These are phyloP conservation scores for Tinamus major DNA, from an alignment of 2,797 vertebrate species.

Conservation along the genomic window DNA sequence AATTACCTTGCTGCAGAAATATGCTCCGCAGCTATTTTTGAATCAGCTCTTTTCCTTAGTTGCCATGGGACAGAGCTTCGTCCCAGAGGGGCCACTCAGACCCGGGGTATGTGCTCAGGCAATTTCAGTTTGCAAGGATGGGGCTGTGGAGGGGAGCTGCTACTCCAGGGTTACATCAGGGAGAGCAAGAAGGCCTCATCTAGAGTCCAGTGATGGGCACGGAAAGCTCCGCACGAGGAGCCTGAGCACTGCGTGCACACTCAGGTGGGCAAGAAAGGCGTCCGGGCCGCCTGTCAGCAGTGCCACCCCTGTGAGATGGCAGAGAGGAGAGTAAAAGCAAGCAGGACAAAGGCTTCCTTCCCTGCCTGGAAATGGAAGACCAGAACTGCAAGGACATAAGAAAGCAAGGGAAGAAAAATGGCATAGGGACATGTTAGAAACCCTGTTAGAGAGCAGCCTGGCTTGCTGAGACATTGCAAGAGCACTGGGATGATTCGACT, in stretches of 20 bases:
- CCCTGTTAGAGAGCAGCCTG: too few relatives aligned
- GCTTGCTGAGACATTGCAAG: neutral
- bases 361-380: neutral
- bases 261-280: neutral
- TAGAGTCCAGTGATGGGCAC: neutral
- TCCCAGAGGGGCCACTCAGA: neutral
- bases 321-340: neutral
- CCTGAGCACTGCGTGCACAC: neutral
- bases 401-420: neutral
- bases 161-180: neutral
- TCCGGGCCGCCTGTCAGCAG: neutral
- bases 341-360: neutral
- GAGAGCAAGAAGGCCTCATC: neutral
- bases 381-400: neutral
- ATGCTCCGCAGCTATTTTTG: neutral
- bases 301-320: neutral
- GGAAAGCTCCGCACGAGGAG: neutral
- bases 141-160: neutral
- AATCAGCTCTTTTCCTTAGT: neutral
- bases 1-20: conserved; percentile 18
- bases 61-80: neutral
- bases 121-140: rapidly evolving
- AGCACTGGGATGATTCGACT: neutral
- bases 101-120: neutral
- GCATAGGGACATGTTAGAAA: neutral